Evolutionary conservation across 2,888 invertebrate species (phyloP), one percentile per base, ranked within the genome.

Genomic region (Bembecia ichneumoniformis): DNA sequence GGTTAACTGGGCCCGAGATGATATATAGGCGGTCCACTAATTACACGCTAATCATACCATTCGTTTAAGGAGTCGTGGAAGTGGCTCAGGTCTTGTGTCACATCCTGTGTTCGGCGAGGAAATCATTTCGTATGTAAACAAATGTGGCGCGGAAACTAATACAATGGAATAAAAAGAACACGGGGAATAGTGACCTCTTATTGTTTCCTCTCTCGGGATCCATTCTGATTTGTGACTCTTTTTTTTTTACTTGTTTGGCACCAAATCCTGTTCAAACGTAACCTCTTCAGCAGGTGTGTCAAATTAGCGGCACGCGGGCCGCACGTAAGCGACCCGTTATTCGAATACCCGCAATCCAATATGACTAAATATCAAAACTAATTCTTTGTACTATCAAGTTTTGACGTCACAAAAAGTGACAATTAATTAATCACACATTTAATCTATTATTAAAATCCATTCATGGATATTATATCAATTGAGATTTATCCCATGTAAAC

Each of bases 211-310:
- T 64, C 66, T 71, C 61, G 61, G 65, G 62, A 28, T 54, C 63
- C 69, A 66, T 76, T 71, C 68, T 67, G 66, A 69, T 70, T 70
- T 72, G 64, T 68, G 56, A 58, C 58, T 68, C 74, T 68, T 61
- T 74, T 78, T 68, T 61, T 73, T 78, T 77, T 77, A 60, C 70
- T 74, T 73, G 64, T 76, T 59, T 68, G 64, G 71, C 65, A 69
- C 71, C 65, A 74, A 78, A 77, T 73, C 76, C 71, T 78, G 76
- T 77, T 72, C 58, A 65, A 69, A 68, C 64, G 68, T 72, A 74
- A 74, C 74, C 75, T 74, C 68, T 72, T 7, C 9, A 28, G 28
- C 28, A 28, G 28, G 28, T 28, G 28, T 28, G 28, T 28, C 28
- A 28, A 28, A 28, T 28, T 28, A 28, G 28, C 7, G 28, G 28